phyloP scores from a whole-genome alignment of 1,140 invertebrate species.

The Listronotus oregonensis region DNA sequence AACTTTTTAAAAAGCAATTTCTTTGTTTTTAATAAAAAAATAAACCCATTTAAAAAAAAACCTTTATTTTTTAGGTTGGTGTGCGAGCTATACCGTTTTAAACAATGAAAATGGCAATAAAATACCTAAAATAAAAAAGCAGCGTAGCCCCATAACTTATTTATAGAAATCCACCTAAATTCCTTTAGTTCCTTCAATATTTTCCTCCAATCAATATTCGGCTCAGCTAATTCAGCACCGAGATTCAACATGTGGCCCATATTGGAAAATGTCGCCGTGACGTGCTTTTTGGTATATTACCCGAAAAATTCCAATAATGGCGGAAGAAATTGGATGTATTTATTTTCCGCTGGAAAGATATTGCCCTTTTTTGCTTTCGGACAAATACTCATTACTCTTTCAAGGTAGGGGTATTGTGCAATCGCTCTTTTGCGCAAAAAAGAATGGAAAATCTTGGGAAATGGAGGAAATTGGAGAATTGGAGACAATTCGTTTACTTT shows the following conservation, averaged over 20 bases:
- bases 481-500: too few species aligned
- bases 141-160: too few species aligned
- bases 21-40: too few species aligned
- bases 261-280: constrained; percentile 30
- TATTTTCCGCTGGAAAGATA: constrained; percentile 27
- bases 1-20: too few species aligned
- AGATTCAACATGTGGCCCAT: constrained; percentile 38
- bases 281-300: constrained; percentile 37
- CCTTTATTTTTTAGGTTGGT: too few species aligned
- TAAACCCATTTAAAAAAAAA: too few species aligned
- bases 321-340: constrained; percentile 33
- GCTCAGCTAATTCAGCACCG: constrained; percentile 18
- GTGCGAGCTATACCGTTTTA: too few species aligned
- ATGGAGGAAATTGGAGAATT: neutral
- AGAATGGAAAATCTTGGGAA: neutral
- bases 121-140: too few species aligned
- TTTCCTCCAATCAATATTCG: constrained; percentile 21
- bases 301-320: constrained; percentile 40
- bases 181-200: neutral
- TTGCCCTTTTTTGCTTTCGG: constrained; percentile 26
- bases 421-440: constrained; percentile 5
- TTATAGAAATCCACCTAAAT: neutral
- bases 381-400: constrained; percentile 25
- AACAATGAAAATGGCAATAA: too few species aligned
- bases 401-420: constrained; percentile 3